Evolutionary conservation across 2,113 vertebrate genomes (phyloP).

Genomic region (Heterotilapia buettikoferi): DNA sequence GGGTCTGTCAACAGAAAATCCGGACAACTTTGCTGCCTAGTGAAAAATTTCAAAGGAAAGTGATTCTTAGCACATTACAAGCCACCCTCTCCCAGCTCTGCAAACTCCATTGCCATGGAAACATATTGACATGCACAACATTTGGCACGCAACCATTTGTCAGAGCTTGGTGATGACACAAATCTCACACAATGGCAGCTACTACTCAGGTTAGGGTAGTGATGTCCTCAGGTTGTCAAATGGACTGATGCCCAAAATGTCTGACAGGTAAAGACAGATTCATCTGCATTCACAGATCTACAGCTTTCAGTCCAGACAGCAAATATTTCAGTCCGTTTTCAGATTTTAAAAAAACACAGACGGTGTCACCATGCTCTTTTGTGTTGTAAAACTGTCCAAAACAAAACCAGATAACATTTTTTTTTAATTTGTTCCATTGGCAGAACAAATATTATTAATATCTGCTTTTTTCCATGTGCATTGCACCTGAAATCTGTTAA

Average conservation of each 20-base stretch:
- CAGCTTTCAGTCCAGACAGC: not conserved
- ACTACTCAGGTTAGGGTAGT: not conserved
- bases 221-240: not conserved
- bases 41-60: not conserved
- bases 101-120: slow-evolving; percentile 21
- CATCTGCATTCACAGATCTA: not conserved
- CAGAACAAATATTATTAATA: not conserved
- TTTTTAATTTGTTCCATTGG: not conserved
- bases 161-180: not conserved
- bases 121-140: slow-evolving; percentile 35
- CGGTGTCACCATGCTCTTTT: not conserved
- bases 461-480: not conserved
- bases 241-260: not conserved
- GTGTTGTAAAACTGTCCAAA: not conserved
- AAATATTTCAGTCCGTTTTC: not conserved
- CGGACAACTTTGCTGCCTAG: not conserved
- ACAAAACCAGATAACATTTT: not conserved
- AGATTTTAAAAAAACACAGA: not conserved
- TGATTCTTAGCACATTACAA: not conserved
- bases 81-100: not conserved
- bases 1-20: not conserved
- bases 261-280: not conserved
- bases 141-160: not conserved
- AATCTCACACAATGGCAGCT: slow-evolving; percentile 1
- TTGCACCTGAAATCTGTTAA: not conserved